Conservation (phyloP, 2,113 vertebrate genomes). For the Pollimyrus isidori region DNA sequence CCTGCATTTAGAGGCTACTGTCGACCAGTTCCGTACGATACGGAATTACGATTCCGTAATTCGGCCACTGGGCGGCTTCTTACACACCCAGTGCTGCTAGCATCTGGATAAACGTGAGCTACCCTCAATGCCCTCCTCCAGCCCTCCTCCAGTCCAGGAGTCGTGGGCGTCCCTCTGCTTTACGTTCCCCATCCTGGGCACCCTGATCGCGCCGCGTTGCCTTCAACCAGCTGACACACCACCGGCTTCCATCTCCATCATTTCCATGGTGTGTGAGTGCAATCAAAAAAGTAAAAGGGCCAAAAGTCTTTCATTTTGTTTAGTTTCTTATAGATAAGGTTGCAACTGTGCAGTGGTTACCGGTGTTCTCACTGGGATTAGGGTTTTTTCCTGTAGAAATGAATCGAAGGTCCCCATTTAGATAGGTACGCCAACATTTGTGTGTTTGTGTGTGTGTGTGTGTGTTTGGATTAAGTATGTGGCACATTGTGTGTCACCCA, state of each 20-base stretch:
- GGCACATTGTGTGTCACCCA: no score
- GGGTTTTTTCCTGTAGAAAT: not conserved
- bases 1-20: not conserved
- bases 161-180: not conserved
- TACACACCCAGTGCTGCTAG: not conserved
- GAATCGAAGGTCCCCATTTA: not conserved
- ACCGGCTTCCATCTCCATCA: not conserved
- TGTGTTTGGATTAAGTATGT: not conserved
- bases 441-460: not conserved
- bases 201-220: not conserved
- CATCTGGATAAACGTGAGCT: not conserved
- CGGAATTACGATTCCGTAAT: not conserved
- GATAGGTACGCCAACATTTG: no score
- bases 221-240: not conserved
- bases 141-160: not conserved
- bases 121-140: not conserved
- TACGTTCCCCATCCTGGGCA: not conserved
- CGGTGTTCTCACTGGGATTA: no score
- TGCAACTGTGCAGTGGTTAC: not conserved
- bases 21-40: not conserved
- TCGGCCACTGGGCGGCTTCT: not conserved
- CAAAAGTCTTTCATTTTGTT: not conserved
- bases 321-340: not conserved
- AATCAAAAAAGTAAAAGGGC: no score
- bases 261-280: not conserved